Base-by-base conservation (phyloP, 92 coral and sea anemone genomes). In the Chrysogorgia sp. region DNA sequence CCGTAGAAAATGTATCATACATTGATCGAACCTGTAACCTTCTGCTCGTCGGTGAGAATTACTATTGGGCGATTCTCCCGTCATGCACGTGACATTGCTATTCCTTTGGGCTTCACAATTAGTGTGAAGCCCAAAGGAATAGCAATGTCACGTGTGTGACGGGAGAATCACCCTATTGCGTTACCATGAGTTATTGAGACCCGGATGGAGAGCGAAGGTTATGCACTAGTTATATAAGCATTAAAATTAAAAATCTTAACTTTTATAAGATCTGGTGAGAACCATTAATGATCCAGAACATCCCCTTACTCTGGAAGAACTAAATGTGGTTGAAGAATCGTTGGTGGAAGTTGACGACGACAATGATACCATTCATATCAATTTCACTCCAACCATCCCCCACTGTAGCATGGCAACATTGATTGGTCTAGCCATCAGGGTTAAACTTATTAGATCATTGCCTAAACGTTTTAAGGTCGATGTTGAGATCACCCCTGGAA, bases 391-490 rank as follows among this genome's bases (percentile, higher is more conserved):
- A 0, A 96, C 99, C 32, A 96, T 96, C 10, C 99, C 99, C 2
- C 99, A 96, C 84, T 96, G 99, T 58, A 96, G 99, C 79, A 96
- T 96, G 99, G 99, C 99, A 10, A 96, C 99, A 19, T 80, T 96
- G 22, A 96, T 96, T 75, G 99, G 99, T 10, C 86, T 96, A 33
- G 97, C 99, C 0, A 96, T 96, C 60, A 86, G 99, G 34, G 99
- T 96, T 0, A 90, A 88, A 48, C 89, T 96, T 26, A 87, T 96
- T 3, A 78, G 99, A 60, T 90, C 99, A 40, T 81, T 96, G 52
- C 99, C 99, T 3, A 91, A 89, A 15, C 80, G 97, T 79, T 96
- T 96, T 69, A 96, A 94, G 92, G 97, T 94, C 67, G 98, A 94
- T 57, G 90, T 94, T 25, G 90, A 74, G 43, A 91, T 94, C 48